A percentile compares a stretch with the other conserved stretches of the same genome.
These are phyloP conservation scores for Chaenogobius annularis DNA, from an alignment of 2,113 vertebrate genomes.

Conservation along the genomic window DNA sequence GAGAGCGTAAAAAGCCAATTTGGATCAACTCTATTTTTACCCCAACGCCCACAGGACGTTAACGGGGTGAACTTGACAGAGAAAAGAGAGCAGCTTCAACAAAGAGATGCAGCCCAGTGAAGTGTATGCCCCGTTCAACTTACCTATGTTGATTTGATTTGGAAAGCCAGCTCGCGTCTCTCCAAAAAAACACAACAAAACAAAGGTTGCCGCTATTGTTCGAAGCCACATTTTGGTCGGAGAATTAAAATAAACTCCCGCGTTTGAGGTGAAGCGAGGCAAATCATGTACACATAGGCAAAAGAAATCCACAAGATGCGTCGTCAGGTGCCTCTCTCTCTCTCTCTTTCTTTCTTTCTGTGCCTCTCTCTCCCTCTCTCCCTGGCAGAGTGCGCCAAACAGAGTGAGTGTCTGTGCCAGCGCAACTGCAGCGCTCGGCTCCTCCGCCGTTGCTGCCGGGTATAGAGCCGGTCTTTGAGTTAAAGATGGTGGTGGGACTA, in stretches of 20 bases:
- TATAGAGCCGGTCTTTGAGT: slow-evolving; percentile 70
- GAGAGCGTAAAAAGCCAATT: slow-evolving; percentile 25
- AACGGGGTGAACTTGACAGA: slow-evolving; percentile 50
- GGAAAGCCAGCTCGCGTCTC: slow-evolving; percentile 88
- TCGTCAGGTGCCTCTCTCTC: slow-evolving; percentile 43
- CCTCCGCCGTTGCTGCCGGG: slow-evolving; percentile 42
- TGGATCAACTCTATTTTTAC: slow-evolving; percentile 36
- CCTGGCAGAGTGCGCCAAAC: slow-evolving; percentile 59
- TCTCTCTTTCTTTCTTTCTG: no score
- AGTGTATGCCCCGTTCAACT: slow-evolving; percentile 60
- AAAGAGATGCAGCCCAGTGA: not conserved
- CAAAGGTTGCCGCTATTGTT: slow-evolving; percentile 71
- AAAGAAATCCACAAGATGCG: slow-evolving; percentile 75
- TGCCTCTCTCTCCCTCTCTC: not conserved
- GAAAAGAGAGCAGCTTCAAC: not conserved
- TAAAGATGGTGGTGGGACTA: slow-evolving; percentile 77
- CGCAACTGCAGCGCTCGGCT: slow-evolving; percentile 62
- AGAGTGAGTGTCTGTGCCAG: slow-evolving; percentile 69
- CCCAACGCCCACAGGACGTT: slow-evolving; percentile 31
- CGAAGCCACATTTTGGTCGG: slow-evolving; percentile 88
- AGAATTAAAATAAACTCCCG: slow-evolving; percentile 82
- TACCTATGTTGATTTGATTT: slow-evolving; percentile 98
- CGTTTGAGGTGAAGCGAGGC: slow-evolving; percentile 76
- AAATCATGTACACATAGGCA: slow-evolving; percentile 70
- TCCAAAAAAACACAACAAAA: slow-evolving; percentile 81